Evolutionary conservation across 1,140 invertebrate genomes (phyloP), one percentile per base, ranked within the genome.

Genomic region (Zaprionus camerounensis): DNA sequence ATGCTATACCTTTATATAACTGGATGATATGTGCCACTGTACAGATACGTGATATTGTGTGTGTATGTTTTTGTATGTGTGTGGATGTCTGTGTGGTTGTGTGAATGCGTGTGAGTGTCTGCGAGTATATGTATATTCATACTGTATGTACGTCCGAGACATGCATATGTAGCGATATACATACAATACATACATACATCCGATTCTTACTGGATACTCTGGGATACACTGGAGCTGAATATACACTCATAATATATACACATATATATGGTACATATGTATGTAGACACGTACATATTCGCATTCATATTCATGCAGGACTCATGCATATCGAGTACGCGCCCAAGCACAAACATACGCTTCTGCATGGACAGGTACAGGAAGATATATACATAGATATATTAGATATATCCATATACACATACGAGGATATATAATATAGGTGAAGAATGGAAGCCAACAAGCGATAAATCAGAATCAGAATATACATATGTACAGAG

Each of bases 391-490:
- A 34, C 17, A 46, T 46, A 34, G 31, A 46, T 46, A 46, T 46
- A 9, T 9, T 1, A 3, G 2, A 46, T 17, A 46, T 46, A 17
- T 34, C 31, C 31, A 34, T 46, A 46, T 46, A 46, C 7, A 46
- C n/a, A 51, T 22, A 51, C 22, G 11, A 51, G 51, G 17, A 31
- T 56, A 56, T 11, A 55, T 24, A 20, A 56, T 44, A 69, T 61
- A 36, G 36, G 36, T 64, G 53, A 71, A 20, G 41, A 64, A 74
- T 70, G 58, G 38, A 41, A 64, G 53, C 67, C 53, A 75, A 71
- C 67, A 75, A 75, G 72, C 72, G 53, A 36, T 57, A 57, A 63
- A 57, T 44, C 36, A 15, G 36, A 57, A 69, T 68, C 36, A 15
- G 36, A 57, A 69, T 68, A 55, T 41, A 53, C 57, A 73, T 58